Evolutionary conservation across 2,888 invertebrate genomes (phyloP).

Genomic region (Psococerastis gibbosa): DNA sequence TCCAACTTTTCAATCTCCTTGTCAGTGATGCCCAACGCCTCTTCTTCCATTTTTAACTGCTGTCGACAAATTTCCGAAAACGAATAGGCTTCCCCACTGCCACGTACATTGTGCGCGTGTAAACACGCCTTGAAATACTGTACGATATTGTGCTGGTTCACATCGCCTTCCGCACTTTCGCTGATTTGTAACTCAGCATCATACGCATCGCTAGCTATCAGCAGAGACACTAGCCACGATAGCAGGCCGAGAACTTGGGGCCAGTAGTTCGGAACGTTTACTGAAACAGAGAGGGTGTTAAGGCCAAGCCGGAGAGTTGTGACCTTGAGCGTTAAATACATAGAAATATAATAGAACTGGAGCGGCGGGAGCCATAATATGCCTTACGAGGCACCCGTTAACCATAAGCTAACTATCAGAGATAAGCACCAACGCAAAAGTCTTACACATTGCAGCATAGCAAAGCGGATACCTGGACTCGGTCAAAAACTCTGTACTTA

Average conservation of each 20-base stretch:
- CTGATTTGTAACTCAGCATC: neutral
- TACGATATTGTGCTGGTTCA: neutral
- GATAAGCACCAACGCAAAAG: too few relatives aligned
- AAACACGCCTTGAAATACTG: neutral
- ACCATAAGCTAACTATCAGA: too few relatives aligned
- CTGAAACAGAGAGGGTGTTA: too few relatives aligned
- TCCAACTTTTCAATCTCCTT: neutral
- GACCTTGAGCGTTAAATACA: too few relatives aligned
- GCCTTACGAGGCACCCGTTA: too few relatives aligned
- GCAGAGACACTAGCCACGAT: conserved; percentile 4
- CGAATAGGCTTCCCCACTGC: neutral
- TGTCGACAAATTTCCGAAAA: neutral
- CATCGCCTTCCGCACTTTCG: neutral
- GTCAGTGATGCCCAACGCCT: neutral
- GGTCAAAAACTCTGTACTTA: too few relatives aligned
- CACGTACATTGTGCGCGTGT: neutral
- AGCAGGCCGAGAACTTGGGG: neutral
- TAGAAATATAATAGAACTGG: too few relatives aligned
- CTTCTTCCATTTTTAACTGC: neutral
- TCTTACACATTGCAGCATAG: too few relatives aligned
- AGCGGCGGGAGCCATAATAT: too few relatives aligned
- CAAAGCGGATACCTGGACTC: too few relatives aligned
- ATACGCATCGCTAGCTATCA: neutral
- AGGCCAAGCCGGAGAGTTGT: too few relatives aligned
- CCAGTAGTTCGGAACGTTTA: neutral